Evolutionary conservation across 2,888 invertebrate species (phyloP).

Genomic region (Brachypalpus laphriformis): DNA sequence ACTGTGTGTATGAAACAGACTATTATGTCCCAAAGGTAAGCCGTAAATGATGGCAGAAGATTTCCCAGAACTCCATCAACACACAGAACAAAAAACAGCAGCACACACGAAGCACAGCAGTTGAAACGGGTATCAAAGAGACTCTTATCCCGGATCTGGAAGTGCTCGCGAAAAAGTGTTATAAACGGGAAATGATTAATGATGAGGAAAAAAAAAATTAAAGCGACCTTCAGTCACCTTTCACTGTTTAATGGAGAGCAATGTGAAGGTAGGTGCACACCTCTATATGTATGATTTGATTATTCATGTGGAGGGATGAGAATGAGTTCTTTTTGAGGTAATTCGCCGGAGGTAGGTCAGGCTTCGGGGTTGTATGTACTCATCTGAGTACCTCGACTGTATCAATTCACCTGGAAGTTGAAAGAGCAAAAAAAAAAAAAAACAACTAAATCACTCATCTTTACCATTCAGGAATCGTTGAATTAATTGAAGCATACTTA

Average conservation of each 20-base stretch:
- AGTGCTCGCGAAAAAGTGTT: conserved; percentile 43
- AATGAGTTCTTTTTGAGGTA: conserved; percentile 18
- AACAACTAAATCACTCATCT: conserved; percentile 22
- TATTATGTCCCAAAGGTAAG: conserved; percentile 63
- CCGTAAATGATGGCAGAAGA: conserved; percentile 65
- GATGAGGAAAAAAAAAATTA: conserved; percentile 33
- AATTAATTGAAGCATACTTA: conserved; percentile 66
- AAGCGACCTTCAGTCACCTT: conserved; percentile 62
- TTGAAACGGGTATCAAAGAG: conserved; percentile 35
- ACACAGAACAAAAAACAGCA: neutral
- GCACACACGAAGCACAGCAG: conserved; percentile 8
- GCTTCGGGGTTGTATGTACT: neutral
- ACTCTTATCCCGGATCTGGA: conserved; percentile 38
- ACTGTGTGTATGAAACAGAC: conserved; percentile 35
- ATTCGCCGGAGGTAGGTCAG: neutral
- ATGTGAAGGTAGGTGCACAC: neutral
- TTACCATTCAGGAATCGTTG: conserved; percentile 51
- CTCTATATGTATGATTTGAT: conserved; percentile 8
- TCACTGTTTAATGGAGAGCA: conserved; percentile 4
- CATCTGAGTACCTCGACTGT: conserved; percentile 16
- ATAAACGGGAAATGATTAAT: conserved; percentile 70
- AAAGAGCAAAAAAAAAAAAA: conserved; percentile 19
- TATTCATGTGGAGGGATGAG: conserved; percentile 16
- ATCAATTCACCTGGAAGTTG: conserved; percentile 41
- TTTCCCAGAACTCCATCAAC: conserved; percentile 36